phyloP scores from a whole-genome alignment of 2,888 invertebrate genomes.

The Thysanoteuthis rhombus region DNA sequence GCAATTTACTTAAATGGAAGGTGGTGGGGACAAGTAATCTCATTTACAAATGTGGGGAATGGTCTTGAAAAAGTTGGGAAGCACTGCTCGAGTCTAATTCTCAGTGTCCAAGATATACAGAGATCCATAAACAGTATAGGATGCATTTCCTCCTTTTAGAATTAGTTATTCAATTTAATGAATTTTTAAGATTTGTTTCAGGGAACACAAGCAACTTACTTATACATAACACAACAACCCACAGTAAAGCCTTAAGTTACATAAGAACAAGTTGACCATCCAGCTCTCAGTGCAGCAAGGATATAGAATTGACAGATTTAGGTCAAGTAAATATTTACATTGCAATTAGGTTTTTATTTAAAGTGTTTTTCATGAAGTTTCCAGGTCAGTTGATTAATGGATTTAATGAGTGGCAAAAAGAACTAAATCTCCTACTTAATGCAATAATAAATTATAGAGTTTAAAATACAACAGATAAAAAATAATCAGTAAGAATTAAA shows the following conservation, averaged over 20 bases:
- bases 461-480: background rate
- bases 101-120: too few species aligned
- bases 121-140: too few species aligned
- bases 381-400: background rate
- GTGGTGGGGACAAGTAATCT: too few species aligned
- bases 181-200: too few species aligned
- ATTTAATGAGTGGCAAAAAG: background rate
- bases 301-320: background rate
- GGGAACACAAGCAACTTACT: too few species aligned
- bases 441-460: background rate
- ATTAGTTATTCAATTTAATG: too few species aligned
- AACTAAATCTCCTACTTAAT: background rate
- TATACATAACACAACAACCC: too few species aligned
- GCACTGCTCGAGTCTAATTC: too few species aligned
- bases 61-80: too few species aligned
- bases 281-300: background rate
- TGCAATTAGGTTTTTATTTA: background rate
- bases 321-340: background rate
- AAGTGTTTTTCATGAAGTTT: constrained; percentile 28
- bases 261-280: background rate
- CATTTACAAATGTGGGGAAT: too few species aligned
- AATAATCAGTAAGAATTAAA: background rate
- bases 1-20: too few species aligned
- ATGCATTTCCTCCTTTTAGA: too few species aligned
- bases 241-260: background rate